phyloP scores from a whole-genome alignment of 2,888 invertebrate genomes.

The Protodeltote pygarga region DNA sequence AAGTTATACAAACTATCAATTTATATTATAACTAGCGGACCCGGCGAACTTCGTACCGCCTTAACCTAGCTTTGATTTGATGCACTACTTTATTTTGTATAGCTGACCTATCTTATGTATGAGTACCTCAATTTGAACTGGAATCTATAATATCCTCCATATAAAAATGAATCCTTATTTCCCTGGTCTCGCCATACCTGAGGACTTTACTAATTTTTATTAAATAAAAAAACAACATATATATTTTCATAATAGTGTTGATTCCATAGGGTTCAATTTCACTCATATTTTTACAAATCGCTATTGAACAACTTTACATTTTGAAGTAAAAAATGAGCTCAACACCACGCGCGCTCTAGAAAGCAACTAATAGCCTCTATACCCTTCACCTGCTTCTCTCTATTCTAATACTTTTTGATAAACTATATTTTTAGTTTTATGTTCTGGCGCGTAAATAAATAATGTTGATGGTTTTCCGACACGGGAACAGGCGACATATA shows the following conservation, averaged over 20 bases:
- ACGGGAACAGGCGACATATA: conserved; percentile 25
- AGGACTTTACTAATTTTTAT: conserved; percentile 22
- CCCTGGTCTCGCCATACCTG: conserved; percentile 25
- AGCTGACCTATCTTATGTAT: conserved; percentile 25
- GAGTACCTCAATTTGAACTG: conserved; percentile 26
- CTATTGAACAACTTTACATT: conserved; percentile 27
- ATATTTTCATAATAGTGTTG: conserved; percentile 14
- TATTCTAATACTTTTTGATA: conserved; percentile 23
- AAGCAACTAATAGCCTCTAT: conserved; percentile 31
- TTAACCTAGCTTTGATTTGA: conserved; percentile 8
- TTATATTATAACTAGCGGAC: conserved; percentile 4
- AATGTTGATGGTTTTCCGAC: conserved; percentile 24
- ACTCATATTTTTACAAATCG: conserved; percentile 18
- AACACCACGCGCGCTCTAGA: conserved; percentile 28
- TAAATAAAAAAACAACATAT: conserved; percentile 20
- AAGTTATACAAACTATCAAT: no score
- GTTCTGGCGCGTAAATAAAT: conserved; percentile 15
- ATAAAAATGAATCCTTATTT: conserved; percentile 22
- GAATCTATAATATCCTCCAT: conserved; percentile 21
- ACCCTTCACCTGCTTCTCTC: conserved; percentile 29
- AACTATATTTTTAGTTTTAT: conserved; percentile 31
- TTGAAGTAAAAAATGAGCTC: conserved; percentile 29
- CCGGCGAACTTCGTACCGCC: conserved; percentile 22
- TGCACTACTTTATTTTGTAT: conserved; percentile 23
- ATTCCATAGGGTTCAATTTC: conserved; percentile 14